Base-by-base conservation (phyloP, 2,113 vertebrate species). In the Lagenorhynchus albirostris region DNA sequence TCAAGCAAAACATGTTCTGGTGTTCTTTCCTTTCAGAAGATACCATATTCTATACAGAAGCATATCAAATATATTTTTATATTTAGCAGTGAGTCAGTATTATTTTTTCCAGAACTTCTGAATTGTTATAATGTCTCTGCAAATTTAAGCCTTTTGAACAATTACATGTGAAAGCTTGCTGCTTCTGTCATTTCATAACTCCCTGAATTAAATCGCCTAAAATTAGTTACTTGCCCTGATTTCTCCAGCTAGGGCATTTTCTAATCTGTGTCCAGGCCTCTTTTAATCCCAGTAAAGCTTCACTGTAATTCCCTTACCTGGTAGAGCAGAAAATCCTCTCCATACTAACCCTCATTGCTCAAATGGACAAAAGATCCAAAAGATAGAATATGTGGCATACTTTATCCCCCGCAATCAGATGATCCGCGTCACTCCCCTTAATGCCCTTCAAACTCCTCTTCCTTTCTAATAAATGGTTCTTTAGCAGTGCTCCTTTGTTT, bases 191-290 rank as follows among this genome's bases (percentile, higher is more conserved):
- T 47, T 67, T 50, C 77, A 2, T n/a, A 67, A 26, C 26, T 58
- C 67, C 79, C 31, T 26, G 25, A 62, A 76, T 94, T 81, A 76
- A 76, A 55, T 25, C 44, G 20, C 38, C 80, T 84, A 29, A 92
- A 81, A 89, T 76, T 58, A 94, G 63, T 80, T 83, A 77, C 44
- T 60, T 87, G 44, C n/a, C 60, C 67, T 80, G 33, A 47, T 85
- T 86, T 96, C 63, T 63, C 50, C 44, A 71, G 53, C 29, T 8
- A 55, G 20, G 17, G 18, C 41, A 41, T 76, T 67, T 87, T 91
- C 50, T 85, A 55, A 86, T 60, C 62, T 88, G 15, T 50, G 3
- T 41, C 8, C 53, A 71, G 87, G 15, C 18, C 60, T 87, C 60
- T 94, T 73, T 65, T 36, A 53, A 50, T 38, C 67, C 41, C 67